Base-by-base conservation (phyloP, 2,113 vertebrate genomes). In the Alligator sinensis region DNA sequence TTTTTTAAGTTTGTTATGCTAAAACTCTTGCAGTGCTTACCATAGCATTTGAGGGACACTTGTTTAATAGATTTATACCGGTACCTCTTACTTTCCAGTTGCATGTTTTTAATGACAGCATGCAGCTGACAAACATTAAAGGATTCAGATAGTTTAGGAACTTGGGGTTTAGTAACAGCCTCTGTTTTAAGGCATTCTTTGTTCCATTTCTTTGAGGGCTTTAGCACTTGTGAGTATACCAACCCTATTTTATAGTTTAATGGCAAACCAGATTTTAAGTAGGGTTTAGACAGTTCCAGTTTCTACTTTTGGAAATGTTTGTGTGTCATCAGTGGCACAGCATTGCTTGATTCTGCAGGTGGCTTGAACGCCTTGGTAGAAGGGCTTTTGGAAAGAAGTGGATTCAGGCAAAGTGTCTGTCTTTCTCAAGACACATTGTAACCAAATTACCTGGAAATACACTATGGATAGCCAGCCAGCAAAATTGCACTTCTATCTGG, bases 311-410 rank as follows among this genome's bases (percentile, higher is more conserved):
- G n/a, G 24, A 18, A 58, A 11, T 34, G 19, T 60, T 81, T 34
- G 77, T 59, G 30, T 76, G 9, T 61, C 22, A 54, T 68, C 4
- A 4, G 9, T 16, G 72, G 70, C 0, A 1, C 0, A 1, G 54
- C 4, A 5, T 12, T 85, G 25, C 68, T 82, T 74, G 21, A 12
- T 22, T 74, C 11, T 47, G 24, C 21, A 74, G 47, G 70, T 12
- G 21, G 64, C 47, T 16, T 0, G 9, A 61, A 18, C 77, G 80
- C 77, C 55, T 92, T 47, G 22, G 12, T 8, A 78, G 55, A 92
- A 75, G n/a, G 78, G 54, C 54, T 74, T 78, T 55, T 72, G 11
- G 57, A 61, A 74, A 74, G 34, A 24, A 74, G 24, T 28, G n/a
- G 16, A 11, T 30, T 47, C 47, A 47, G 47, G 47, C 30, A 72